phyloP scores from a whole-genome alignment of 2,797 vertebrate species.

The Apogon hyalosoma region DNA sequence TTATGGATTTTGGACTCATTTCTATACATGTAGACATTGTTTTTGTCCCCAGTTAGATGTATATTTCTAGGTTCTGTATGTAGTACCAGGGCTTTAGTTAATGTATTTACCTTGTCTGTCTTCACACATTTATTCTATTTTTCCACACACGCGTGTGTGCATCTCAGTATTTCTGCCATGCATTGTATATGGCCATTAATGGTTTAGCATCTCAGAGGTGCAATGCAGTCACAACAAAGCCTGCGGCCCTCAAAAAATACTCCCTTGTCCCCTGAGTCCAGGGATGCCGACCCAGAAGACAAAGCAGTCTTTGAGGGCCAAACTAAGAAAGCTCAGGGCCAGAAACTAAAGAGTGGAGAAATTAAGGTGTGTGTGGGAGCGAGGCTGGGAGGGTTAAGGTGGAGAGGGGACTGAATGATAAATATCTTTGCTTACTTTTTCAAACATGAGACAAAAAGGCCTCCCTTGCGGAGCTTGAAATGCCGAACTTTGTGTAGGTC shows the following conservation, averaged over 20 bases:
- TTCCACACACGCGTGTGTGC: not conserved
- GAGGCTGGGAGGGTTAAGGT: slow-evolving; percentile 19
- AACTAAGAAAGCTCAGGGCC: slow-evolving; percentile 59
- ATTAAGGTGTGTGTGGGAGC: slow-evolving; percentile 30
- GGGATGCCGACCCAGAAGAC: slow-evolving; percentile 54
- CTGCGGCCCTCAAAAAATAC: slow-evolving; percentile 42
- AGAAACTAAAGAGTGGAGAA: slow-evolving; percentile 46
- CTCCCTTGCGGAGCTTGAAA: slow-evolving; percentile 62
- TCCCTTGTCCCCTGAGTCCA: slow-evolving; percentile 61
- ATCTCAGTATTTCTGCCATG: slow-evolving; percentile 12
- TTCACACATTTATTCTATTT: not conserved
- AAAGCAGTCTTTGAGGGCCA: slow-evolving; percentile 68
- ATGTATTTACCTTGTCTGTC: not conserved
- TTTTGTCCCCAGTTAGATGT: not conserved
- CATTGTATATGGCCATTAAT: slow-evolving; percentile 22
- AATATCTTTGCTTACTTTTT: slow-evolving; percentile 77
- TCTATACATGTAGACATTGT: not conserved
- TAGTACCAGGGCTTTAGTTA: not conserved
- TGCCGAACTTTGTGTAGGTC: slow-evolving; percentile 70
- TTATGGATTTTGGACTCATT: slow-evolving; percentile 39
- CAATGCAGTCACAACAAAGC: slow-evolving; percentile 62
- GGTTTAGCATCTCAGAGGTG: slow-evolving; percentile 42
- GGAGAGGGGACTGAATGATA: slow-evolving; percentile 56
- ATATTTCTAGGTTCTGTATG: not conserved
- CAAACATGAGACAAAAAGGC: slow-evolving; percentile 54